Evolutionary conservation across 2,797 vertebrate species (phyloP).

Genomic region (Sebastolobus alascanus): DNA sequence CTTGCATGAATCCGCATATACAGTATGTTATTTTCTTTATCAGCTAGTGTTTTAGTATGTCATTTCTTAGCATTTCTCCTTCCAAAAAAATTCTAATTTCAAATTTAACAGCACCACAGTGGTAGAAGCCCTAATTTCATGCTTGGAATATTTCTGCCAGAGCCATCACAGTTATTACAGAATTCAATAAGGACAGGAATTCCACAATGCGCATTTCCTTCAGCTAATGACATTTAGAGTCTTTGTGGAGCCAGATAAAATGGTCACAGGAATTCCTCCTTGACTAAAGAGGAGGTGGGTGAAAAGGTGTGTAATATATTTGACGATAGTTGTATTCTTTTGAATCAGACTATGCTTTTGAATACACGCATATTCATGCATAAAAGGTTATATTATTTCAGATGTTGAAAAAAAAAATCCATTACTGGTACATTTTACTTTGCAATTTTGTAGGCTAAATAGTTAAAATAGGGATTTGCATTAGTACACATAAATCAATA

Average conservation of each 20-base stretch:
- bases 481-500: background rate
- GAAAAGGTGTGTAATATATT: slow-evolving; percentile 50
- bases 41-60: slow-evolving; percentile 37
- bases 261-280: slow-evolving; percentile 50
- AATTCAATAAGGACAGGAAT: slow-evolving; percentile 73
- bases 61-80: slow-evolving; percentile 44
- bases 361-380: background rate
- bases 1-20: slow-evolving; percentile 18
- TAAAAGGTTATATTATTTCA: background rate
- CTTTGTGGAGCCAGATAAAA: slow-evolving; percentile 65
- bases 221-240: slow-evolving; percentile 72
- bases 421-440: background rate
- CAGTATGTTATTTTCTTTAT: slow-evolving; percentile 45
- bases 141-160: slow-evolving; percentile 68
- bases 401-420: background rate
- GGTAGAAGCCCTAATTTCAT: slow-evolving; percentile 72
- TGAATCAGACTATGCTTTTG: background rate
- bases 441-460: background rate
- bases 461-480: background rate
- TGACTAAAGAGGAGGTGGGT: slow-evolving; percentile 34
- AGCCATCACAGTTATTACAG: slow-evolving; percentile 69
- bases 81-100: slow-evolving; percentile 65
- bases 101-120: slow-evolving; percentile 59
- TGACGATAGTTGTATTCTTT: slow-evolving; percentile 22
- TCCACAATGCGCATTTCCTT: slow-evolving; percentile 63